Evolutionary conservation across 1,140 invertebrate species (phyloP).

Genomic region (Pinna nobilis): DNA sequence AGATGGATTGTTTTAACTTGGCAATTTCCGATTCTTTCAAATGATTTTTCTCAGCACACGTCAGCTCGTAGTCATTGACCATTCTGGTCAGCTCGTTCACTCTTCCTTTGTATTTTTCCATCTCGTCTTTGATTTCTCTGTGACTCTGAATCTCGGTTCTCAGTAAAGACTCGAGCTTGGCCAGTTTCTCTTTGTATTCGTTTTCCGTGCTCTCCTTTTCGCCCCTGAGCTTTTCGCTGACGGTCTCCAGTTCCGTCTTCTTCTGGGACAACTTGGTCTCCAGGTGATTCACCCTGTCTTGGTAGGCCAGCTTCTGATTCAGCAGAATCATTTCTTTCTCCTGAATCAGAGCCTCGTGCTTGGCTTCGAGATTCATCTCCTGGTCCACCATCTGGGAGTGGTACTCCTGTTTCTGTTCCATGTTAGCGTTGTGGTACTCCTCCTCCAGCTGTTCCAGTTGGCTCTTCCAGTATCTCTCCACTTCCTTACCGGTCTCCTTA

Average conservation of each 20-base stretch:
- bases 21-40: background rate
- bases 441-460: slow-evolving; percentile 51
- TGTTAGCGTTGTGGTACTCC: slow-evolving; percentile 49
- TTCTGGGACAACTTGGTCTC: slow-evolving; percentile 27
- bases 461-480: slow-evolving; percentile 56
- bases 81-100: slow-evolving; percentile 20
- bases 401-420: slow-evolving; percentile 45
- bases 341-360: slow-evolving; percentile 34
- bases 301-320: slow-evolving; percentile 44
- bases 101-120: slow-evolving; percentile 24
- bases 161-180: slow-evolving; percentile 37
- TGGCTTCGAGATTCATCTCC: slow-evolving; percentile 16
- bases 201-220: slow-evolving; percentile 24
- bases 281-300: slow-evolving; percentile 42
- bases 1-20: background rate
- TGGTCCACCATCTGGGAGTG: slow-evolving; percentile 44
- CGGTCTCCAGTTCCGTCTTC: slow-evolving; percentile 23
- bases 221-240: slow-evolving; percentile 14
- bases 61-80: background rate
- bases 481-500: slow-evolving; percentile 31
- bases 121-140: slow-evolving; percentile 26
- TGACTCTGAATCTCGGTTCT: slow-evolving; percentile 37
- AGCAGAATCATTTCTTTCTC: slow-evolving; percentile 50
- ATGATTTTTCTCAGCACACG: no score
- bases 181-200: slow-evolving; percentile 22